Evolutionary conservation across 2,797 vertebrate species (phyloP).

Genomic region (Rhinichthys osculus): DNA sequence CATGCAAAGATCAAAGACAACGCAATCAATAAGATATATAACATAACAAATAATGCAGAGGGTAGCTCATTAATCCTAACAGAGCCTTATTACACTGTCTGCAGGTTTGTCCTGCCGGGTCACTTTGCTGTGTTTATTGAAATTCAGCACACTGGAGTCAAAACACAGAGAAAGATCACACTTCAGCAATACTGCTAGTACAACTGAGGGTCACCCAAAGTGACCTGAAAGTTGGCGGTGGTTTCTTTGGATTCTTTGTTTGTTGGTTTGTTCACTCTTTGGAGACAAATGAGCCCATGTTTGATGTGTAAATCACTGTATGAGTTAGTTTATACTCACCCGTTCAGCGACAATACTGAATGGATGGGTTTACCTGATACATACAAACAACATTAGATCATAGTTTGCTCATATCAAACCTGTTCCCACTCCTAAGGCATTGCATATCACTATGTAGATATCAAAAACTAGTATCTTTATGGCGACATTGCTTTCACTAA

Average conservation of each 20-base stretch:
- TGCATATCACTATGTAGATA: neutral
- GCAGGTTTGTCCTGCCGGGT: slow-evolving; percentile 77
- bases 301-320: neutral
- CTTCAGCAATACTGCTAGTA: slow-evolving; percentile 66
- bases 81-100: slow-evolving; percentile 79
- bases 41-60: slow-evolving; percentile 84
- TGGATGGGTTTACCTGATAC: slow-evolving; percentile 35
- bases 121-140: slow-evolving; percentile 80
- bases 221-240: slow-evolving; percentile 53
- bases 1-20: slow-evolving; percentile 80
- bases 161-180: slow-evolving; percentile 68
- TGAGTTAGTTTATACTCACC: neutral
- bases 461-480: neutral
- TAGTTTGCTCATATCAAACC: neutral
- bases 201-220: slow-evolving; percentile 66
- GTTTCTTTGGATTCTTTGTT: slow-evolving; percentile 53
- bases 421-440: too few relatives aligned
- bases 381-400: neutral
- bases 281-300: neutral
- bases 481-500: too few relatives aligned
- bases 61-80: slow-evolving; percentile 84
- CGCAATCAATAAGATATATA: slow-evolving; percentile 85
- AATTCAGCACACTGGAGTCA: slow-evolving; percentile 75
- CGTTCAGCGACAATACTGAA: neutral
- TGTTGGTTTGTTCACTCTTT: slow-evolving; percentile 1